Base-by-base conservation (phyloP, 92 coral and sea anemone species). In the Phenganax subtilis region DNA sequence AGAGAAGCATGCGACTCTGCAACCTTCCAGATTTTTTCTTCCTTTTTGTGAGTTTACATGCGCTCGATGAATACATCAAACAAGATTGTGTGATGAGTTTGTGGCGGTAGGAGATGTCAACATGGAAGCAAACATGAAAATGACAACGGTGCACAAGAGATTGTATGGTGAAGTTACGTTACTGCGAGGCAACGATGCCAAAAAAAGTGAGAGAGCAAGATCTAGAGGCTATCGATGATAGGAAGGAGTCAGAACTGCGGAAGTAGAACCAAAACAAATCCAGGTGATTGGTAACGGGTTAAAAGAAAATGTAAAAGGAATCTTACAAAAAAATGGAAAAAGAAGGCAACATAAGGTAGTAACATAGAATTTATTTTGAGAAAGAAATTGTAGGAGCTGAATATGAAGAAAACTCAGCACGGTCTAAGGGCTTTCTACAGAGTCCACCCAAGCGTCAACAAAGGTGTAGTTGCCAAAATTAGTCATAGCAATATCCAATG, bases 141-240 rank as follows among this genome's bases (percentile, higher is more conserved):
- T 61, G 1, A 28, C 65, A 28, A 61, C 6, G 25, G 16, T 27
- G 20, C 0, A 61, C 25, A 12, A 61, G 67, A 61, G 25, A 61
- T 61, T 3, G 17, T 27, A 61, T 3, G 67, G 67, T 61, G 1
- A n/a, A 64, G 37, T 64, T n/a, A n/a, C 25, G 12, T 64, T 64
- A 64, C 70, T 4, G n/a, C n/a, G n/a, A n/a, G 30, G 30, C 70
- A 44, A 64, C 8, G 31, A 17, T 64, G 20, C 70, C 30, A 20
- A 17, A 64, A n/a, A 71, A 6, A 71, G 17, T 71, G 25, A 44
- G 47, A 37, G 11, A 53, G 47, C 75, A 10, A 30, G 56, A 71
- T 53, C 37, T 16, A 71, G 75, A 71, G n/a, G 16, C 75, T 44
- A 71, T 71, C 54, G 75, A 71, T 17, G 75, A n/a, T 20, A 1